Evolutionary conservation across 2,113 vertebrate genomes (phyloP).

Genomic region (Otolemur garnettii): DNA sequence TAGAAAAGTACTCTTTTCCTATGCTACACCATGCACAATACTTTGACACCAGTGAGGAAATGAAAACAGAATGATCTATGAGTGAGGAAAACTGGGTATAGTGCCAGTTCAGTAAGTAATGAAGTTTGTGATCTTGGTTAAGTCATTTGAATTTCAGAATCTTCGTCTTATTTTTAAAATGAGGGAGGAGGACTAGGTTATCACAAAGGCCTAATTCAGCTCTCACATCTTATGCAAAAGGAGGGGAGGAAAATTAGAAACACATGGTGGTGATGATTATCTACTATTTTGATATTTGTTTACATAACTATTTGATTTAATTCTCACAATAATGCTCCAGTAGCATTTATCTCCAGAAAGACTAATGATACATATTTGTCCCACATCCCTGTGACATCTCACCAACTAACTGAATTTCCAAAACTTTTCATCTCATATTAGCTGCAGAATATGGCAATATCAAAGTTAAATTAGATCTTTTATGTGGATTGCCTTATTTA

Average conservation of each 20-base stretch:
- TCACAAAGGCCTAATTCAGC: neutral
- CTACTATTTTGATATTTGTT: neutral
- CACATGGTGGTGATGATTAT: neutral
- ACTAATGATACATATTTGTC: neutral
- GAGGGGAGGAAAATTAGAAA: neutral
- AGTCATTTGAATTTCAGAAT: conserved; percentile 11
- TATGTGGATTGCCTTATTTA: neutral
- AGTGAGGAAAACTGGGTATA: neutral
- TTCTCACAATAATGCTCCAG: neutral
- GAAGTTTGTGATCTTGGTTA: neutral
- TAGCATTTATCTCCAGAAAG: neutral
- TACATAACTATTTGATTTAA: neutral
- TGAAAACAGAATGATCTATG: neutral
- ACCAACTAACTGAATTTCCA: neutral
- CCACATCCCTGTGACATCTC: neutral
- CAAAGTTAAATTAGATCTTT: neutral
- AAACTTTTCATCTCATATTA: neutral
- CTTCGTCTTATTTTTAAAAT: conserved; percentile 15
- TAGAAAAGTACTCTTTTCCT: neutral
- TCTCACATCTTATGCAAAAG: neutral
- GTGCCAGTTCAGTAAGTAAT: neutral
- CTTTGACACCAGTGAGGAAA: neutral
- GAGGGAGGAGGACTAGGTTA: neutral
- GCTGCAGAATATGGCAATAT: neutral
- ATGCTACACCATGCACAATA: neutral